A percentile compares a stretch with the other conserved stretches of the same genome.
These are phyloP conservation scores for Tridacna crocea DNA, from an alignment of 2,888 invertebrate species.

Conservation along the genomic window DNA sequence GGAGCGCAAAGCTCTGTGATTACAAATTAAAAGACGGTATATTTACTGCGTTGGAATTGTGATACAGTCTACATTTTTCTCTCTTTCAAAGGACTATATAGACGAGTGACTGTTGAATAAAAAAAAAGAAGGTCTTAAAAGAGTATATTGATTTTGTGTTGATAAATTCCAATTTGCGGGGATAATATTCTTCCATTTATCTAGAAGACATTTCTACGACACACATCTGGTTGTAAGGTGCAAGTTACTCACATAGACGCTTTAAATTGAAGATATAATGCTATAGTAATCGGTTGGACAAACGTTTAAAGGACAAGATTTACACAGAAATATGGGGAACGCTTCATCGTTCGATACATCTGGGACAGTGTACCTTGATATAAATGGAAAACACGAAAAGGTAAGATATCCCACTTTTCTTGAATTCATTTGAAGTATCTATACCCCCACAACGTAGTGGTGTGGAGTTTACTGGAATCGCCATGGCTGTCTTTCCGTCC, in stretches of 20 bases:
- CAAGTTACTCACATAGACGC: too few species aligned
- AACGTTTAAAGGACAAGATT: background rate
- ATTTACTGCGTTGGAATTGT: background rate
- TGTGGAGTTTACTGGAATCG: too few species aligned
- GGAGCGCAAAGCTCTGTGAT: background rate
- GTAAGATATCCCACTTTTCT: slow-evolving; percentile 55
- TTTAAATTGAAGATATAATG: too few species aligned
- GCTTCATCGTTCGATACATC: slow-evolving; percentile 78
- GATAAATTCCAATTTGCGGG: background rate
- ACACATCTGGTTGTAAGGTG: too few species aligned
- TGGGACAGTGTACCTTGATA: slow-evolving; percentile 74
- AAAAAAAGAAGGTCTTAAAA: background rate
- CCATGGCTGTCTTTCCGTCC: too few species aligned
- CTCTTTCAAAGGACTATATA: background rate
- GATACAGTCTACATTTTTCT: background rate
- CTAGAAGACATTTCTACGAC: too few species aligned
- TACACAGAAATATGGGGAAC: slow-evolving; percentile 75
- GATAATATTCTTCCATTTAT: background rate
- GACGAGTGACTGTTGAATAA: background rate
- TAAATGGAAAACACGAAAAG: slow-evolving; percentile 80
- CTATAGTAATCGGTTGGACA: too few species aligned
- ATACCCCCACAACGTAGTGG: too few species aligned
- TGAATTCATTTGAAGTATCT: too few species aligned
- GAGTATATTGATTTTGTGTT: background rate
- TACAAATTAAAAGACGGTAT: slow-evolving; percentile 12